Evolutionary conservation across 1,140 invertebrate genomes (phyloP), one percentile per base, ranked within the genome.

Genomic region (Dufourea novaeangliae): DNA sequence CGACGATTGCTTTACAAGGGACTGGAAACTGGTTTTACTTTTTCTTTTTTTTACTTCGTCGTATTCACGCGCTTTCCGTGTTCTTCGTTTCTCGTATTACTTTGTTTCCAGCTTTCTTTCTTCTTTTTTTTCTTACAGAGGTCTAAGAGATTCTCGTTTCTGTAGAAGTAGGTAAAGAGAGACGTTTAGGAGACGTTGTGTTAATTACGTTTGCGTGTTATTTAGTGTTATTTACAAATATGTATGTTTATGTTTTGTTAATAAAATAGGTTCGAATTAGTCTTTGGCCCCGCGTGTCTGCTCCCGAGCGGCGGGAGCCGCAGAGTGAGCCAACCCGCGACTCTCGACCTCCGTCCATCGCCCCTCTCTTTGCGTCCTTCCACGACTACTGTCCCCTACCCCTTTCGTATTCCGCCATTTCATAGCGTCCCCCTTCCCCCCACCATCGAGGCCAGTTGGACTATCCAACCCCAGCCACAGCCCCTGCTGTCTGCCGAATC

Each of bases 301-400:
- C 92, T 93, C 92, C 92, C 92, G 92, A 92, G 92, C 92, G 92
- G 91, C 92, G 92, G 92, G 92, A 92, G 92, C 91, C 92, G 92
- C 92, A 92, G 91, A 93, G 92, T 92, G 91, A 93, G 90, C 90
- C 86, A 88, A 86, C 85, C 87, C 86, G 84, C 88, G 84, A 90
- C 80, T 85, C 82, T 83, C 85, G 84, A 88, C 84, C 88, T 87
- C 85, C 78, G 79, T 79, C 73, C 75, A 79, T 76, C 87, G 59
- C 79, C 66, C 78, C 80, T 62, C 75, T 79, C 78, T 69, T 44
- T n/a, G n/a, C 67, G 39, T 77, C 81, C 79, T 66, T 80, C 63
- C 52, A 37, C 78, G 59, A 63, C 81, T n/a, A n/a, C n/a, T 72
- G 72, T 54, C 50, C 83, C 80, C 75, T 39, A 57, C 78, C 67